Percentiles rank a stretch among this genome's conserved stretches.
These are phyloP conservation scores for Thelaira solivaga DNA, from an alignment of 2,888 invertebrate species.

Conservation along the genomic window DNA sequence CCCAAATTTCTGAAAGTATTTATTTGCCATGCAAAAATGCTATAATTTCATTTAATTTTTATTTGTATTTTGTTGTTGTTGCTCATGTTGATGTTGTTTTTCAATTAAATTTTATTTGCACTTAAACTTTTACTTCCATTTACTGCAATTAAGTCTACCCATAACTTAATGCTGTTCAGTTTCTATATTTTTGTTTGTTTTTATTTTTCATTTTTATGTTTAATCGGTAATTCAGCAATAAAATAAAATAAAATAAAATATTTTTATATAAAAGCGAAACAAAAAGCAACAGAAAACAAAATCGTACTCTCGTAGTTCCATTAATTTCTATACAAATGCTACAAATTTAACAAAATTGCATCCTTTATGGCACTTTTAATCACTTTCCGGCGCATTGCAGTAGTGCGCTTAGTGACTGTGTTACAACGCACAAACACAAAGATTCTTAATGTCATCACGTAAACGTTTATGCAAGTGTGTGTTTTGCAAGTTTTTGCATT, in stretches of 20 bases:
- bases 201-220: too few species aligned
- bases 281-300: neutral
- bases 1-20: too few species aligned
- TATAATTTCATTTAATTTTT: too few species aligned
- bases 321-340: neutral
- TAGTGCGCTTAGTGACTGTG: slow-evolving; percentile 6
- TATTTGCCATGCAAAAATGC: too few species aligned
- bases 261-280: neutral
- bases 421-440: neutral
- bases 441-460: slow-evolving; percentile 1
- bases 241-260: too few species aligned
- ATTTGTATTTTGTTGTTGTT: too few species aligned
- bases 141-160: neutral
- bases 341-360: slow-evolving; percentile 31
- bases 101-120: neutral
- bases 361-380: slow-evolving; percentile 41
- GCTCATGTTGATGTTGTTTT: too few species aligned
- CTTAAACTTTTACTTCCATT: neutral
- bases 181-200: too few species aligned
- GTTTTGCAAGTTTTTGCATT: neutral
- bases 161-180: too few species aligned
- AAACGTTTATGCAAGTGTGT: neutral
- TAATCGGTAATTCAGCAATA: too few species aligned
- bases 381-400: slow-evolving; percentile 47
- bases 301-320: neutral